These are phyloP conservation scores for Acanthaster planci DNA, from an alignment of 35 echinoderm and acorn worm genomes.

Conservation along the genomic window DNA sequence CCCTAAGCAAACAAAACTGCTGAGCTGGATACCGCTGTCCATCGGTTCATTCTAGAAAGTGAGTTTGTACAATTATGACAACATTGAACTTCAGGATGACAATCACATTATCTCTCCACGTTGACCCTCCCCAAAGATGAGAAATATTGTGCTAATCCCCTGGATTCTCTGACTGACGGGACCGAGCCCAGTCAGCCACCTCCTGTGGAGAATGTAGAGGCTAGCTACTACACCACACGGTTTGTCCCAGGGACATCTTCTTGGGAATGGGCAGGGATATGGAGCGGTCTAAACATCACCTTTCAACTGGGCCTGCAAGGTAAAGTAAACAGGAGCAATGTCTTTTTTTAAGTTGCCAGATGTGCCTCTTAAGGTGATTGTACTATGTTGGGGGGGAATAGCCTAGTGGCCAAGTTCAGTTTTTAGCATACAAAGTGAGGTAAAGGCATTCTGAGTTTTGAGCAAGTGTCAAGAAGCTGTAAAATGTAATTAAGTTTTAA, in stretches of 20 bases:
- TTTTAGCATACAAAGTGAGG: neutral
- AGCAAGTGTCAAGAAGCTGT: neutral
- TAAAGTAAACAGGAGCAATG: neutral
- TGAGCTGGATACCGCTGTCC: no score
- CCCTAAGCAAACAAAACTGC: no score
- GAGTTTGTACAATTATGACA: no score
- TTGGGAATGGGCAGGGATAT: neutral
- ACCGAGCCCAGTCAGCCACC: neutral
- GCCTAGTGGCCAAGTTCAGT: neutral
- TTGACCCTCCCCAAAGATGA: neutral
- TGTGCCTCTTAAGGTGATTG: neutral
- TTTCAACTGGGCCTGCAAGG: slow-evolving; percentile 5
- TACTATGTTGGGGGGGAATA: neutral
- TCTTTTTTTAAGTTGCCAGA: neutral
- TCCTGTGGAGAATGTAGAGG: neutral
- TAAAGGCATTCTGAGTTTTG: neutral
- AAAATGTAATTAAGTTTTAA: neutral
- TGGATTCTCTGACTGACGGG: neutral
- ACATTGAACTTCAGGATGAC: no score
- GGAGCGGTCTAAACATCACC: neutral
- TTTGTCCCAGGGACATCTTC: neutral
- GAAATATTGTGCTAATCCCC: neutral
- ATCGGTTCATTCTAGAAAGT: no score
- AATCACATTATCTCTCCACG: neutral
- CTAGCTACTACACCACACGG: neutral